A percentile compares a stretch with the other conserved stretches of the same genome.
Evolutionary conservation across 2,113 vertebrate species (phyloP).

Genomic region (Microcebus jonahi): DNA sequence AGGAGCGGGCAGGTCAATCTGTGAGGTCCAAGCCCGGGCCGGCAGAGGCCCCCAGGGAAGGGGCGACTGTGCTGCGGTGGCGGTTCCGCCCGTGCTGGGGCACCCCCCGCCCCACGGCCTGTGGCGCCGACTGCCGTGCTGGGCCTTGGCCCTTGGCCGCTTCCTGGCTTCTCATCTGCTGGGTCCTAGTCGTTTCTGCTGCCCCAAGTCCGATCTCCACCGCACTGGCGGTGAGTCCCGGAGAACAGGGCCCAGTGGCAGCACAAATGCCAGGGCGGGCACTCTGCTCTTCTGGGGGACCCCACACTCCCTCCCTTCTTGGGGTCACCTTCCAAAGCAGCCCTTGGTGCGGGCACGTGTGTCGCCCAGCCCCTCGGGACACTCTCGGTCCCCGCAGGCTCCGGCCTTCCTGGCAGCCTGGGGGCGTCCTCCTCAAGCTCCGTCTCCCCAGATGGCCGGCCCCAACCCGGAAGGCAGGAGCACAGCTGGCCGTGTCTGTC

Average conservation of each 20-base stretch:
- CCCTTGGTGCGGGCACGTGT: background rate
- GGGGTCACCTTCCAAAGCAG: background rate
- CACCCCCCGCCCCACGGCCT: background rate
- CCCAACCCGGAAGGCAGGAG: background rate
- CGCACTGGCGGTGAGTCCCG: accelerated
- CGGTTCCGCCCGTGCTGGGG: accelerated
- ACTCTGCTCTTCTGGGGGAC: background rate
- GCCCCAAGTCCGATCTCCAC: accelerated
- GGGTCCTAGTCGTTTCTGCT: accelerated
- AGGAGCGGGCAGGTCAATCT: no score
- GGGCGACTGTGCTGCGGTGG: accelerated
- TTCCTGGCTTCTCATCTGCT: no score
- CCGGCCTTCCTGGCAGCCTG: background rate
- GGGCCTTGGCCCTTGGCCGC: background rate
- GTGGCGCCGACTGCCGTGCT: accelerated
- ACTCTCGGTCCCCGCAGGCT: background rate
- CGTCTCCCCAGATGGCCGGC: background rate
- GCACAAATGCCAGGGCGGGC: background rate
- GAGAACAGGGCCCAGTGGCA: background rate
- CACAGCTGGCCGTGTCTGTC: background rate
- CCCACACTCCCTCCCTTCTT: background rate
- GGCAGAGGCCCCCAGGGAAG: background rate
- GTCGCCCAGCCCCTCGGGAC: background rate
- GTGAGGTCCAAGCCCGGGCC: background rate
- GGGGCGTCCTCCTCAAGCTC: background rate